These are phyloP conservation scores for Sciurus vulgaris DNA, from an alignment of 2,797 vertebrate species.

Conservation along the genomic window DNA sequence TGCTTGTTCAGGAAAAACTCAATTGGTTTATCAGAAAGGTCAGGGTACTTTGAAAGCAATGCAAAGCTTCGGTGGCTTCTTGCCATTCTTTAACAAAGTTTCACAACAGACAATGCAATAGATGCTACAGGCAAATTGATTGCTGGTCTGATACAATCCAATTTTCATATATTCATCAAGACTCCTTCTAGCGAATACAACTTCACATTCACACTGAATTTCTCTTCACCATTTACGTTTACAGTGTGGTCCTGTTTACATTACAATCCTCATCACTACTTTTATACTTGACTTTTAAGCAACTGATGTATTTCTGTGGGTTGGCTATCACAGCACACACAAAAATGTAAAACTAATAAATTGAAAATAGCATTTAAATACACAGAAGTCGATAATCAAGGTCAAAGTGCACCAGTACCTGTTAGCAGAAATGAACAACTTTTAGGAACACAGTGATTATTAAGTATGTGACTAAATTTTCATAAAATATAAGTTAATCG, in stretches of 20 bases:
- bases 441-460: not conserved
- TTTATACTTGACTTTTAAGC: not conserved
- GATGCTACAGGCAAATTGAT: constrained; percentile 72
- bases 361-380: constrained; percentile 28
- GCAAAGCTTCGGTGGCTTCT: constrained; percentile 61
- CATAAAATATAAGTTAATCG: not conserved
- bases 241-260: not conserved
- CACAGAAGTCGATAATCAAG: constrained; percentile 8
- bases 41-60: constrained; percentile 62
- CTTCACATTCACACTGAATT: not conserved
- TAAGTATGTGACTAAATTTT: not conserved
- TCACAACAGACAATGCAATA: constrained; percentile 73
- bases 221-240: not conserved
- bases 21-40: constrained; percentile 79
- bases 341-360: not conserved
- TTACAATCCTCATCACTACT: not conserved
- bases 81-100: constrained; percentile 79
- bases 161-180: constrained; percentile 73
- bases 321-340: not conserved
- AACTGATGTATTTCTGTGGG: constrained; percentile 16
- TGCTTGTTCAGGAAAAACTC: constrained; percentile 78
- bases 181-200: constrained; percentile 35
- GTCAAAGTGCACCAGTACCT: not conserved
- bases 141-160: constrained; percentile 75
- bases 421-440: not conserved